Evolutionary conservation across 2,113 vertebrate species (phyloP).

Genomic region (Pseudorectes ferrugineus): DNA sequence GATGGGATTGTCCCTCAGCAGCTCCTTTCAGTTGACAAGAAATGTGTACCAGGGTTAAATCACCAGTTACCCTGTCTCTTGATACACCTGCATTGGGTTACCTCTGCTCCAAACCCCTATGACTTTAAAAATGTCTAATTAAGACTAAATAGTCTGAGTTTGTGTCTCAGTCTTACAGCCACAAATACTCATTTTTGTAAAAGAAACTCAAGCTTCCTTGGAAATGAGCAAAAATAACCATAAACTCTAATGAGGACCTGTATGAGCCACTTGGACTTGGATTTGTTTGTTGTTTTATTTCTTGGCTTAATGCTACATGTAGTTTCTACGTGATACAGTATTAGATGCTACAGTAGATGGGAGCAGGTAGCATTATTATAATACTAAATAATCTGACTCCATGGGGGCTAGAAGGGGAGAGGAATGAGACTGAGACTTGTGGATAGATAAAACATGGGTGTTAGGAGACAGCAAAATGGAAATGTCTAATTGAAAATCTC

Average conservation of each 20-base stretch:
- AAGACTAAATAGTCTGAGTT: background rate
- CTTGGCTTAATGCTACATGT: background rate
- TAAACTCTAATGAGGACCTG: background rate
- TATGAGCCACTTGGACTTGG: background rate
- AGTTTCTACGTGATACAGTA: background rate
- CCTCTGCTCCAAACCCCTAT: background rate
- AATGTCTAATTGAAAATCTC: background rate
- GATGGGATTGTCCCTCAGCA: background rate
- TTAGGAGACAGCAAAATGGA: background rate
- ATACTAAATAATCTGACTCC: background rate
- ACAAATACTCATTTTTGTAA: background rate
- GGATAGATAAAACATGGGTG: background rate
- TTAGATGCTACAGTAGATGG: background rate
- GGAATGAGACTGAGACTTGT: background rate
- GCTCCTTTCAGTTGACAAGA: background rate
- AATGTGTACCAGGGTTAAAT: background rate
- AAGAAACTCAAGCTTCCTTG: background rate
- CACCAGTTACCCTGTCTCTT: background rate
- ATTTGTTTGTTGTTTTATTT: background rate
- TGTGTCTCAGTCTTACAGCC: background rate
- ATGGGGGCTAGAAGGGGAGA: background rate
- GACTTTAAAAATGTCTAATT: background rate
- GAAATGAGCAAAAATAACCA: background rate
- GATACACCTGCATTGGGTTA: background rate
- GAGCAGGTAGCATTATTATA: background rate